Evolutionary conservation across 2,888 invertebrate genomes (phyloP).

Genomic region (Cheilosia vernalis): DNA sequence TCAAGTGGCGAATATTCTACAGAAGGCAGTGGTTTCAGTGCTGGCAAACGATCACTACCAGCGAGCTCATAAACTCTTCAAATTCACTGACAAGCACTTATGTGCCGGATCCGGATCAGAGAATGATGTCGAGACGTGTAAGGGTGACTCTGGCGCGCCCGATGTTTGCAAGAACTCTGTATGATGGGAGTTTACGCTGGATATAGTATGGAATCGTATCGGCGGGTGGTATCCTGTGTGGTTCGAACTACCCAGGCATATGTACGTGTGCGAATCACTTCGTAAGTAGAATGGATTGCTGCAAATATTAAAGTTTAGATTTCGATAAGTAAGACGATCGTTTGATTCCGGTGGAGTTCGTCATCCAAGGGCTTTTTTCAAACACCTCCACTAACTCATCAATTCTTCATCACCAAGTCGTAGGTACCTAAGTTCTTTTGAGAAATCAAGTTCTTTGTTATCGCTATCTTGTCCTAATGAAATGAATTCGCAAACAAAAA

Average conservation of each 20-base stretch:
- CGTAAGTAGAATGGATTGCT: slow-evolving; percentile 85
- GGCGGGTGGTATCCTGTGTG: slow-evolving; percentile 85
- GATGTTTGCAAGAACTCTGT: slow-evolving; percentile 72
- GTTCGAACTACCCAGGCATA: slow-evolving; percentile 84
- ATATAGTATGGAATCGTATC: slow-evolving; percentile 86
- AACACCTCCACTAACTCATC: too few relatives aligned
- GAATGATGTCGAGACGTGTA: slow-evolving; percentile 62
- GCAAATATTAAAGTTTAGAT: too few relatives aligned
- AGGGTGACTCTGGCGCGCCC: slow-evolving; percentile 78
- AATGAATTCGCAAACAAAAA: too few relatives aligned
- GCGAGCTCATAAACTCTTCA: slow-evolving; percentile 79
- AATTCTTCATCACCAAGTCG: too few relatives aligned
- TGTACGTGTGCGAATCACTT: slow-evolving; percentile 85
- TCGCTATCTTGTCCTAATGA: too few relatives aligned
- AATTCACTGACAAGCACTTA: slow-evolving; percentile 81
- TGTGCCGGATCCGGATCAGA: slow-evolving; percentile 86
- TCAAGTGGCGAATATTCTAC: slow-evolving; percentile 62
- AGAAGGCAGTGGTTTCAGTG: slow-evolving; percentile 77
- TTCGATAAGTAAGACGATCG: too few relatives aligned
- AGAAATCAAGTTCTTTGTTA: too few relatives aligned
- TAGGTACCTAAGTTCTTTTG: too few relatives aligned
- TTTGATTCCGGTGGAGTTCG: too few relatives aligned
- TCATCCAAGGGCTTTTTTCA: too few relatives aligned
- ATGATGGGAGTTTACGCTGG: slow-evolving; percentile 64
- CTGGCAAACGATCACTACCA: slow-evolving; percentile 76